phyloP scores from a whole-genome alignment of 2,888 invertebrate species.

The Branchipolynoe longqiensis region DNA sequence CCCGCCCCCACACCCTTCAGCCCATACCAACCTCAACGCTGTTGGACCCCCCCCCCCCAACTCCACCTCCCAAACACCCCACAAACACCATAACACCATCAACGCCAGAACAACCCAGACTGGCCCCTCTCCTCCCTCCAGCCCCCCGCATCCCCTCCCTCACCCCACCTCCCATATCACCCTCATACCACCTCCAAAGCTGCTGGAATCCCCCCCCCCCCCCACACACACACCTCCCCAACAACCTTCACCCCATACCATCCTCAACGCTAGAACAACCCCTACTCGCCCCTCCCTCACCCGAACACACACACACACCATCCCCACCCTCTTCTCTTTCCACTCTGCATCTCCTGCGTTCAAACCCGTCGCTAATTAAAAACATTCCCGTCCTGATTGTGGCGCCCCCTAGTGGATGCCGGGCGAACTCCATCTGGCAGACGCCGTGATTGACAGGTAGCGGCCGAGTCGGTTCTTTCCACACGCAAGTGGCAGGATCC shows the following conservation, averaged over 20 bases:
- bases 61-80: no score
- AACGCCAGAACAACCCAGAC: no score
- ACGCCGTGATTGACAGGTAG: constrained; percentile 25
- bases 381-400: constrained; percentile 50
- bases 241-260: not conserved
- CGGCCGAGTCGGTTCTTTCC: not conserved
- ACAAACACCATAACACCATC: no score
- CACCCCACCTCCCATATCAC: no score
- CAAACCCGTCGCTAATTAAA: constrained; percentile 50
- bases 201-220: not conserved
- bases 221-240: not conserved
- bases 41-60: no score
- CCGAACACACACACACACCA: not conserved
- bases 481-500: constrained; percentile 11
- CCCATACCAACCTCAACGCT: no score
- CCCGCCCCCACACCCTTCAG: no score
- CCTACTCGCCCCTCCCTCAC: not conserved
- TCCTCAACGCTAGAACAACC: not conserved
- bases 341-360: no score
- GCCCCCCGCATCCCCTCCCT: not conserved
- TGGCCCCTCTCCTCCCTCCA: not conserved
- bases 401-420: not conserved
- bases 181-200: no score
- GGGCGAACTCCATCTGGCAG: constrained; percentile 29
- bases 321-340: not conserved